phyloP scores from a whole-genome alignment of 2,888 invertebrate genomes.

The Scaptomyza flava region DNA sequence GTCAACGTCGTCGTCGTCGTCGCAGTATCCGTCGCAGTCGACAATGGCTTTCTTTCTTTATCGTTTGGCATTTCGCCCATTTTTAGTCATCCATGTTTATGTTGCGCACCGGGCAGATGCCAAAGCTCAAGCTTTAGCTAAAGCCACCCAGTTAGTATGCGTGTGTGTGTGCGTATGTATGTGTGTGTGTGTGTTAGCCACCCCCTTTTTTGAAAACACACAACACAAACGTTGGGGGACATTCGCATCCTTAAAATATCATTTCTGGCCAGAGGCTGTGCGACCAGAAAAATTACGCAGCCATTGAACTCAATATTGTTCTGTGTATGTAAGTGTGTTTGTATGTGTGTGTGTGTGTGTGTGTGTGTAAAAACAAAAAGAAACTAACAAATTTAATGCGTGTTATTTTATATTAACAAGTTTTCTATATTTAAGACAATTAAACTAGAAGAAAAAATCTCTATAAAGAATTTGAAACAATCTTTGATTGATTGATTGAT shows the following conservation, averaged over 20 bases:
- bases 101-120: conserved; percentile 55
- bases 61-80: conserved; percentile 81
- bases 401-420: too few relatives aligned
- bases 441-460: too few relatives aligned
- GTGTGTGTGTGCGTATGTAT: not conserved
- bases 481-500: too few relatives aligned
- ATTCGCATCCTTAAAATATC: not conserved
- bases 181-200: conserved; percentile 26
- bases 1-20: conserved; percentile 12
- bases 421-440: too few relatives aligned
- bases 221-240: conserved; percentile 1
- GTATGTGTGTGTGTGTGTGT: not conserved
- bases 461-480: too few relatives aligned
- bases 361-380: not conserved
- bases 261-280: conserved; percentile 64
- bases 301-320: conserved; percentile 66
- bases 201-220: conserved; percentile 5
- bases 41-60: conserved; percentile 76
- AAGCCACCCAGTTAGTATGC: conserved; percentile 56
- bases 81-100: conserved; percentile 77
- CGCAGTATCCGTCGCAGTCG: conserved; percentile 17
- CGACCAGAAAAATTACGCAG: conserved; percentile 73
- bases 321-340: conserved; percentile 14
- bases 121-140: conserved; percentile 56
- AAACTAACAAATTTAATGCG: too few relatives aligned